Percentiles rank a stretch among this genome's conserved stretches.
Conservation (phyloP, 2,113 vertebrate genomes). For the Grus americana region DNA sequence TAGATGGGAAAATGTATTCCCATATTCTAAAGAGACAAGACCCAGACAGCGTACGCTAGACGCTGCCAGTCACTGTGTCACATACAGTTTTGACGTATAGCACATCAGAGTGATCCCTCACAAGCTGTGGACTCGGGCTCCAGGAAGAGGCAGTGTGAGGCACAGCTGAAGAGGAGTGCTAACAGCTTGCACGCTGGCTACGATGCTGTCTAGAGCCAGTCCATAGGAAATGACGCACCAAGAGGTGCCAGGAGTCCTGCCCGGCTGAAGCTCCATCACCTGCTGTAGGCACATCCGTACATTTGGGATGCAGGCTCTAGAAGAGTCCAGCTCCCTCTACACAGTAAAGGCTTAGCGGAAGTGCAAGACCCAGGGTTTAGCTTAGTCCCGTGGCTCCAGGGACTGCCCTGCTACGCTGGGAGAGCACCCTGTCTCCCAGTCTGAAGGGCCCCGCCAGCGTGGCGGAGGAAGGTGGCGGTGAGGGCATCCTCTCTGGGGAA, state of each 20-base stretch:
- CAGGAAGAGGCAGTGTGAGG: background rate
- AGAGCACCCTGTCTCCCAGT: background rate
- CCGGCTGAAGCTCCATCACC: background rate
- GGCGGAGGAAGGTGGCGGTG: background rate
- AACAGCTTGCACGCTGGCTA: background rate
- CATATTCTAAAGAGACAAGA: background rate
- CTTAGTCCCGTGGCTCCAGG: background rate
- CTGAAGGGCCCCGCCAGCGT: accelerated
- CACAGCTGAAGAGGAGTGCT: background rate
- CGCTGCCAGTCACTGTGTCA: background rate
- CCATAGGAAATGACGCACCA: background rate
- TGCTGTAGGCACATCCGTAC: background rate
- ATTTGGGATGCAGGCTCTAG: background rate
- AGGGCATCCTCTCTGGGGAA: background rate
- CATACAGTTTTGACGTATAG: background rate
- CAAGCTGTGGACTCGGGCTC: background rate
- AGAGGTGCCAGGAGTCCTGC: background rate
- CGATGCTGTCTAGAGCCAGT: background rate
- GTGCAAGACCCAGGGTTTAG: background rate
- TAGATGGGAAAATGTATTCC: background rate
- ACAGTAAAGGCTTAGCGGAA: background rate
- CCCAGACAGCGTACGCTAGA: background rate
- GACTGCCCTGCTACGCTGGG: background rate
- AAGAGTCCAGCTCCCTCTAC: background rate
- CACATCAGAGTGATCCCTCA: background rate